A percentile compares a stretch with the other conserved stretches of the same genome.
phyloP scores from a whole-genome alignment of 2,797 vertebrate species.

The Mormyrops attenuatus region DNA sequence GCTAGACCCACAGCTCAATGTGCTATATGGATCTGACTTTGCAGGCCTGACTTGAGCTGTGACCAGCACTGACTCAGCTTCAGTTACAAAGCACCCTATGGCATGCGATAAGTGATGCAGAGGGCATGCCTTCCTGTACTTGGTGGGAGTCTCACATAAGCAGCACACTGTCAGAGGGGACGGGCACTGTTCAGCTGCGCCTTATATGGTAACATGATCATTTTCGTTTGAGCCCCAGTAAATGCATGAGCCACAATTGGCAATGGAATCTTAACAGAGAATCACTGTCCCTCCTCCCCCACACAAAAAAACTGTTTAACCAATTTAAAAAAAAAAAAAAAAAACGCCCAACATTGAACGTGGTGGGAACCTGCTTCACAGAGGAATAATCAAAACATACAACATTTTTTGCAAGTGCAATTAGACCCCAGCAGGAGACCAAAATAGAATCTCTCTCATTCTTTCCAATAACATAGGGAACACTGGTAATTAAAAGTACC shows the following conservation, averaged over 20 bases:
- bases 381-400: not conserved
- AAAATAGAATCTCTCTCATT: constrained; percentile 51
- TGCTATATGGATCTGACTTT: not conserved
- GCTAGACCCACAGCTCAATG: not conserved
- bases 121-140: not conserved
- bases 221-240: not conserved
- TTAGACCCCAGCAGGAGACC: constrained; percentile 18
- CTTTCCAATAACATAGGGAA: constrained; percentile 49
- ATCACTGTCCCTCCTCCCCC: not conserved
- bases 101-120: not conserved
- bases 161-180: not conserved
- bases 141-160: not conserved
- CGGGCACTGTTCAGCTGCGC: not conserved
- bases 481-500: constrained; percentile 35
- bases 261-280: not conserved
- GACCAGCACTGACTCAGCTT: not conserved
- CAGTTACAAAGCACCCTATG: not conserved
- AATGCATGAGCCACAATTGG: not conserved
- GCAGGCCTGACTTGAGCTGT: not conserved
- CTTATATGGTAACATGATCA: not conserved
- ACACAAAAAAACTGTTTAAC: not conserved
- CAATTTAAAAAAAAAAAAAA: not conserved
- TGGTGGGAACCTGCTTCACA: constrained; percentile 12
- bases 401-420: not conserved
- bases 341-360: constrained; percentile 34